These are phyloP conservation scores for Rutpela maculata DNA, from an alignment of 2,888 invertebrate genomes.

Conservation along the genomic window DNA sequence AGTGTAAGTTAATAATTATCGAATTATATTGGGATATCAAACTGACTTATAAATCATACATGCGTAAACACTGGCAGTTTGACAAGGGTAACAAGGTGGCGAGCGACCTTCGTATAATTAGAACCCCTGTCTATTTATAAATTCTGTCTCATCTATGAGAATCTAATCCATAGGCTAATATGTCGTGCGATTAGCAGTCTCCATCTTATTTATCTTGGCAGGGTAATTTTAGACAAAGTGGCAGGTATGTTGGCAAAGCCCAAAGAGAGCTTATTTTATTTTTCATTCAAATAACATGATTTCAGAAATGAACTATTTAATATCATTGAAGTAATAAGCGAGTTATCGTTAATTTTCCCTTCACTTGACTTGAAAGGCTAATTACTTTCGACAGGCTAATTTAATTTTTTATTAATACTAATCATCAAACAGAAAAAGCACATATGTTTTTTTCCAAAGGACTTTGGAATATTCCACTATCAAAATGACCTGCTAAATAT, in stretches of 20 bases:
- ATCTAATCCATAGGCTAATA: neutral
- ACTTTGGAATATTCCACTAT: no score
- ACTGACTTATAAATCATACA: neutral
- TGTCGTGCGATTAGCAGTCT: neutral
- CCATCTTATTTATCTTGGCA: neutral
- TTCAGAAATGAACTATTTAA: no score
- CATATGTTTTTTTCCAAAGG: no score
- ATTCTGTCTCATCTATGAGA: neutral
- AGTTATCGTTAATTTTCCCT: no score
- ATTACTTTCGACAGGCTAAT: no score
- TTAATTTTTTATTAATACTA: no score
- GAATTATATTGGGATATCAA: neutral
- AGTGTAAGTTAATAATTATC: neutral
- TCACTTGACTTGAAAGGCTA: no score
- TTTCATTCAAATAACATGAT: no score
- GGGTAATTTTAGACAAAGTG: neutral
- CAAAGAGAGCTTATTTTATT: neutral
- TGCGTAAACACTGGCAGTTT: neutral
- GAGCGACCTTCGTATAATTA: neutral
- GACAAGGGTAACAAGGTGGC: neutral
- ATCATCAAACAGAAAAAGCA: no score
- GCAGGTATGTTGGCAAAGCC: neutral
- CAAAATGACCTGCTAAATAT: no score
- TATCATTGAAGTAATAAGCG: no score
- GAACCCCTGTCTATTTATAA: neutral